Evolutionary conservation across 1,140 invertebrate genomes (phyloP), one percentile per base, ranked within the genome.

Genomic region (Eumaeus atala): DNA sequence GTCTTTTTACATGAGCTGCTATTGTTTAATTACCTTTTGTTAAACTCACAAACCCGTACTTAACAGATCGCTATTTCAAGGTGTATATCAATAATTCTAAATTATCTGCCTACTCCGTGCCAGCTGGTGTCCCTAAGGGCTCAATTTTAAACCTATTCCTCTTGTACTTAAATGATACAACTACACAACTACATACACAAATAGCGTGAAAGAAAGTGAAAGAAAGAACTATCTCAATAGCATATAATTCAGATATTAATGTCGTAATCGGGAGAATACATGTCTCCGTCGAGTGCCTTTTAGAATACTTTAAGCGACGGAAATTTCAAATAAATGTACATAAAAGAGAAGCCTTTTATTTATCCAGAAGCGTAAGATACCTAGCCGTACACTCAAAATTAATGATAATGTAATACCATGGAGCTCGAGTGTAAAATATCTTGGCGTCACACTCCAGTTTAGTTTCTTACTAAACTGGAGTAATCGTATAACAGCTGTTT

Each of bases 341-440:
- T 16, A 49, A 56, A 49, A 49, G 44, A 9, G 47, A 56, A 48
- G 54, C 47, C 4, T 54, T 14, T 4, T 54, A 36, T 54, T 54
- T 54, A 48, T 42, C 17, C 28, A 42, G 10, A 11, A 54, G 14
- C 40, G 52, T 3, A 33, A 18, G 17, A 9, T 54, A 1, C 52
- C 52, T 47, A 10, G 7, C 6, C 34, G 54, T 11, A 49, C 14
- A 16, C 34, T 56, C 10, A 33, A 48, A 40, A 49, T 56, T 33
- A 35, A 36, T 21, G 47, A 35, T 1, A 12, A 17, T 33, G 12
- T n/a, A n/a, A n/a, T n/a, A n/a, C n/a, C n/a, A n/a, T n/a, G n/a
- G n/a, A n/a, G n/a, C n/a, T n/a, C n/a, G n/a, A n/a, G n/a, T n/a
- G n/a, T n/a, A n/a, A n/a, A n/a, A n/a, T n/a, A n/a, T n/a, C n/a